These are phyloP conservation scores for Varanus salvator DNA, from an alignment of 2,113 vertebrate species.

Conservation along the genomic window DNA sequence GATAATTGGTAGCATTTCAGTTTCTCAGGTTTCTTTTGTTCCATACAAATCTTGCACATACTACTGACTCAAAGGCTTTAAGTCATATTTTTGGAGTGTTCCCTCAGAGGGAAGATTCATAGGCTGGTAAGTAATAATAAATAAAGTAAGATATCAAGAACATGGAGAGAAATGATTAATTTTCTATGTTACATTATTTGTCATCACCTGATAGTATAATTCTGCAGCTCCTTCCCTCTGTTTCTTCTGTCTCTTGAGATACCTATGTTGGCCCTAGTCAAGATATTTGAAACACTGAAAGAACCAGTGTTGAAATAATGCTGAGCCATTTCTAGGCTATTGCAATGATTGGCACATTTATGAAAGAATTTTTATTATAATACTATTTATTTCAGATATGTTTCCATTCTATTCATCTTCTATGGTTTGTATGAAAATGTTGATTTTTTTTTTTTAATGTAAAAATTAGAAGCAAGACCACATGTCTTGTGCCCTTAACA, in stretches of 20 bases:
- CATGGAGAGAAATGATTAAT: not conserved
- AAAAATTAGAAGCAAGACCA: not conserved
- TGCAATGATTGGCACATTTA: not conserved
- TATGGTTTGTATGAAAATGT: not conserved
- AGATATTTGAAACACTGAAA: not conserved
- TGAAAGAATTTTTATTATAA: not conserved
- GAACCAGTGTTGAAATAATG: not conserved
- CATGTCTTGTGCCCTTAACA: not conserved
- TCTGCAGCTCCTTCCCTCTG: not conserved
- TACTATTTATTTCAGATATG: not conserved
- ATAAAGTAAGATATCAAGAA: not conserved
- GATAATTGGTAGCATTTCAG: not conserved
- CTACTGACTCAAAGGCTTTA: not conserved
- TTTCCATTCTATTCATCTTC: not conserved
- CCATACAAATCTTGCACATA: not conserved
- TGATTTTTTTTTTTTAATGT: not conserved
- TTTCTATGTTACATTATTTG: not conserved
- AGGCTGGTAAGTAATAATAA: not conserved
- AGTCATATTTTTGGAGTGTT: not conserved
- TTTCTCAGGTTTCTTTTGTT: not conserved
- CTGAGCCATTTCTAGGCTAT: not conserved
- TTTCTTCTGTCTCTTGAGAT: not conserved
- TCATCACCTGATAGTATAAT: not conserved
- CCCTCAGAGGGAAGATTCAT: not conserved
- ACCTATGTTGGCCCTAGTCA: not conserved